A percentile compares a stretch with the other conserved stretches of the same genome.
phyloP scores from a whole-genome alignment of 2,888 invertebrate genomes.

The Liopterus haemorrhoidalis region DNA sequence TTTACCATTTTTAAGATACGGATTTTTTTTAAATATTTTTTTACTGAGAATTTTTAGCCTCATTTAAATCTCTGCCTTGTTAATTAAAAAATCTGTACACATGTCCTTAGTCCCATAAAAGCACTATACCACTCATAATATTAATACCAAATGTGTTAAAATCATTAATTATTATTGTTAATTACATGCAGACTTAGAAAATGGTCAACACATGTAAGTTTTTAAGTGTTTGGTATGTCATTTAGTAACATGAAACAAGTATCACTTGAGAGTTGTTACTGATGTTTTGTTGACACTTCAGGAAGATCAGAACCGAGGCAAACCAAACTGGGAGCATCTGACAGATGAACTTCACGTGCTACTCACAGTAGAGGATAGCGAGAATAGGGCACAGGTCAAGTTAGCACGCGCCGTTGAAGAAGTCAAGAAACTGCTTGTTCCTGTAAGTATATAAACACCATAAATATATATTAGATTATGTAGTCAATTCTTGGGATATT shows the following conservation, averaged over 20 bases:
- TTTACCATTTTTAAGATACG: too few relatives aligned
- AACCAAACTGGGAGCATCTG: slow-evolving; percentile 99
- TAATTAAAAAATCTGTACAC: too few relatives aligned
- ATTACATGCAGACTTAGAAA: too few relatives aligned
- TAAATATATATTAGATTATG: not conserved
- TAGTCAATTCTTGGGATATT: too few relatives aligned
- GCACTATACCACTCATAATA: too few relatives aligned
- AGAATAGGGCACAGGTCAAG: slow-evolving; percentile 93
- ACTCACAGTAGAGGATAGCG: slow-evolving; percentile 97
- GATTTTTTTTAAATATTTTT: too few relatives aligned
- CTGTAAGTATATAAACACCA: slow-evolving; percentile 60
- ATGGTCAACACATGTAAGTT: too few relatives aligned
- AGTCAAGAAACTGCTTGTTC: slow-evolving; percentile 94
- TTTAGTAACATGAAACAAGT: not conserved
- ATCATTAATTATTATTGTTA: too few relatives aligned
- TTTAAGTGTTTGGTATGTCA: slow-evolving; percentile 1
- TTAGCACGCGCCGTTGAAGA: slow-evolving; percentile 94
- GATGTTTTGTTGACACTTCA: slow-evolving; percentile 44
- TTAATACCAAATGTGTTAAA: too few relatives aligned
- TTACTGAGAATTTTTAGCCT: too few relatives aligned
- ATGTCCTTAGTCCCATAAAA: too few relatives aligned
- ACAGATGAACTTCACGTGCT: slow-evolving; percentile 98
- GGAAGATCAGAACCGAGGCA: slow-evolving; percentile 99
- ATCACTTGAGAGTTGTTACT: not conserved
- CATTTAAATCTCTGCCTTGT: too few relatives aligned